Evolutionary conservation across 1,140 invertebrate species (phyloP).

Genomic region (Heliconius hermathena): DNA sequence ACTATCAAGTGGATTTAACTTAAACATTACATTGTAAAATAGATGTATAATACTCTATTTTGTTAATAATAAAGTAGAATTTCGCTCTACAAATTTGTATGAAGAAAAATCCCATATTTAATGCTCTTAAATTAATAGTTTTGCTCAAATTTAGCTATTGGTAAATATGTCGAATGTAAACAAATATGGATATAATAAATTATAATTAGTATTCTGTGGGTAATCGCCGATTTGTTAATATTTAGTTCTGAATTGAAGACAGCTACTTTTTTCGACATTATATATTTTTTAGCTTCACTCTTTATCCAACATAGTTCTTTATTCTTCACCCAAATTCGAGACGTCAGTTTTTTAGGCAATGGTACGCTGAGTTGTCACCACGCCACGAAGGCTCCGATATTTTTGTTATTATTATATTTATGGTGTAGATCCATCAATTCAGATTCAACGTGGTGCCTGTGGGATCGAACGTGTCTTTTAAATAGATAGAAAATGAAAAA

Average conservation of each 20-base stretch:
- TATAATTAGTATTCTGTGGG: slow-evolving; percentile 16
- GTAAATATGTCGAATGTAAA: slow-evolving; percentile 18
- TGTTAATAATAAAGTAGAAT: not conserved
- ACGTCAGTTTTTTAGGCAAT: too few relatives aligned
- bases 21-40: slow-evolving; percentile 21
- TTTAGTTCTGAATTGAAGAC: not conserved
- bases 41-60: not conserved
- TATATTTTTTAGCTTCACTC: too few relatives aligned
- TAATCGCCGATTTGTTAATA: slow-evolving; percentile 20
- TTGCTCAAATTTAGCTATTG: slow-evolving; percentile 21
- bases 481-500: too few relatives aligned
- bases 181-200: slow-evolving; percentile 28
- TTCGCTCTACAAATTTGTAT: not conserved
- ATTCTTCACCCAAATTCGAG: too few relatives aligned
- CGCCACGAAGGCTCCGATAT: too few relatives aligned
- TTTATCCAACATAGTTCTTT: too few relatives aligned
- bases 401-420: too few relatives aligned
- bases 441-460: too few relatives aligned
- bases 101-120: slow-evolving; percentile 26
- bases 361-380: too few relatives aligned
- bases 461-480: too few relatives aligned
- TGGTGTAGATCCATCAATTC: too few relatives aligned
- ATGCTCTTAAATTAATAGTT: slow-evolving; percentile 30
- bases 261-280: not conserved
- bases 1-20: slow-evolving; percentile 28